These are phyloP conservation scores for Eumacrocentrus americanus DNA, from an alignment of 2,888 invertebrate species.

Conservation along the genomic window DNA sequence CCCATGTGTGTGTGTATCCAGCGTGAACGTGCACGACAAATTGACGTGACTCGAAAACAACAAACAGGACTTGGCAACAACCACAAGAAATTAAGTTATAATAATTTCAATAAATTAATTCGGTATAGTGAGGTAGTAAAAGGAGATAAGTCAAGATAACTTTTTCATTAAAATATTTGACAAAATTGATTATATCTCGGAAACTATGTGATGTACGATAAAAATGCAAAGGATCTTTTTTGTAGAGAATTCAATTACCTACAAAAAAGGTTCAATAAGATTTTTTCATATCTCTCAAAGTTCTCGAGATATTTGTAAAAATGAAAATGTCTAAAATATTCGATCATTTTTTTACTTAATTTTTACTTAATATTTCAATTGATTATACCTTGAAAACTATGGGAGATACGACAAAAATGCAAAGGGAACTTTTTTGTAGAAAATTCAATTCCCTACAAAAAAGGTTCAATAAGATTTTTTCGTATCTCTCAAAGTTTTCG, in stretches of 20 bases:
- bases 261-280: no score
- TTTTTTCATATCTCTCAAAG: no score
- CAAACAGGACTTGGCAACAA: background rate
- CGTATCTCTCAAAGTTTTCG: background rate
- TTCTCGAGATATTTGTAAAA: no score
- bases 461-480: background rate
- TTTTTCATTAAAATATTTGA: no score
- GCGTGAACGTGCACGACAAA: background rate
- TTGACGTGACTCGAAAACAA: background rate
- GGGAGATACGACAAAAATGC: no score
- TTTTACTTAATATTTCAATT: no score
- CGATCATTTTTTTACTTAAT: background rate
- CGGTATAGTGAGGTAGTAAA: background rate
- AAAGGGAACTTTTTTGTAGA: background rate
- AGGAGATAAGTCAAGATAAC: no score
- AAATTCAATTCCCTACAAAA: background rate
- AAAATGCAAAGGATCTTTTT: no score
- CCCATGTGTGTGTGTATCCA: background rate
- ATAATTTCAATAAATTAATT: background rate
- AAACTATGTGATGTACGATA: no score
- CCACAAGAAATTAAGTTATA: background rate
- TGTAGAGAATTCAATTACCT: no score
- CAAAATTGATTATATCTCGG: no score
- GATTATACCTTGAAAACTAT: no score
- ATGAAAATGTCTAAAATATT: background rate